Base-by-base conservation (phyloP, 1,140 invertebrate genomes). In the Chionoecetes opilio region DNA sequence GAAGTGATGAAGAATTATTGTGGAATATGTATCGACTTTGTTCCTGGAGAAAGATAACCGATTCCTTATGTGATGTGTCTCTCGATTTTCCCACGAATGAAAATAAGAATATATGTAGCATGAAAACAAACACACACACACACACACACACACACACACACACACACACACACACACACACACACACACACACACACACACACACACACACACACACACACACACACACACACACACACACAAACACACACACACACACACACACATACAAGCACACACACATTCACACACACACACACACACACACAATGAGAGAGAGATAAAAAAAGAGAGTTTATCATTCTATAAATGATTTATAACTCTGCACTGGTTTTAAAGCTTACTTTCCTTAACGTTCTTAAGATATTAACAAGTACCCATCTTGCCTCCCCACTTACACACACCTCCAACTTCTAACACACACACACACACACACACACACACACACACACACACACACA, bases 401-500 rank as follows among this genome's bases (percentile, higher is more conserved):
- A 75, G 63, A 75, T 5, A 75, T 75, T 75, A 75, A 1, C 63
- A 75, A 75, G 8, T 75, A 21, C 6, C 21, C 63, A n/a, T n/a
- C n/a, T n/a, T n/a, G 26, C 63, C 21, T 53, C 6, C 63, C 63
- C 21, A 26, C 63, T 26, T 26, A 75, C 63, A 26, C 63, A 26
- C 34, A 37, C 86, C 86, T 3, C 11, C 0, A n/a, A 8, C 86
- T 53, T 17, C 85, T 2, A 8, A 86, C 53, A 26, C 21, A 26
- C 53, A 75, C 53, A 75, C 53, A 75, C 86, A 34, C 86, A 31
- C 85, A 14, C 35, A 86, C 63, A n/a, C n/a, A n/a, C 21, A 75
- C 63, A 75, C 21, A 75, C 63, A 87, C 41, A 37, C 86, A 88
- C n/a, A 88, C 86, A 34, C 31, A 88, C 86, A 88, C 34, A 88